Conservation (phyloP, 2,113 vertebrate genomes). For the Pedionomus torquatus region DNA sequence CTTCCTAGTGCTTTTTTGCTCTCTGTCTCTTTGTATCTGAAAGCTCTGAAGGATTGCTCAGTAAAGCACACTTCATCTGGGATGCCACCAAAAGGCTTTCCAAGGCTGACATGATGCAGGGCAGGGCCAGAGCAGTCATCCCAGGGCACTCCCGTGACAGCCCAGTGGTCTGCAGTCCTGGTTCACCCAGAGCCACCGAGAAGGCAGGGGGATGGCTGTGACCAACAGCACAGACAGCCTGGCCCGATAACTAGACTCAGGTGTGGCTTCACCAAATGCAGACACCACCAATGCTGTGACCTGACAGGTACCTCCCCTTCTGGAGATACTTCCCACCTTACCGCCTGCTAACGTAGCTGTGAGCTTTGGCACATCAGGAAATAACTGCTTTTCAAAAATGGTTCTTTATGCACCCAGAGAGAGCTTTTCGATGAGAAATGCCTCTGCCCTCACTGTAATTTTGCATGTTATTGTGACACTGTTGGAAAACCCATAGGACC, state of each 20-base stretch:
- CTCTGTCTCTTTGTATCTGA: neutral
- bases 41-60: neutral
- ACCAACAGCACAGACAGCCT: neutral
- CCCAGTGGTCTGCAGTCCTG: fast-evolving
- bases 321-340: neutral
- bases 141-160: too few relatives aligned
- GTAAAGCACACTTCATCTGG: neutral
- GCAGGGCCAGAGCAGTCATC: neutral
- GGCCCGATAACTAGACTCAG: too few relatives aligned
- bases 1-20: neutral
- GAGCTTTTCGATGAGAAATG: neutral
- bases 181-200: neutral
- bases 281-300: too few relatives aligned
- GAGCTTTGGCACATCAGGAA: fast-evolving
- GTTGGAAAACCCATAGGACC: neutral
- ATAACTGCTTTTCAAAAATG: neutral
- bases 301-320: neutral
- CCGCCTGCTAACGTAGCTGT: too few relatives aligned
- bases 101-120: neutral
- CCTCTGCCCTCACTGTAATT: neutral
- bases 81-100: neutral
- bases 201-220: neutral
- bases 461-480: neutral
- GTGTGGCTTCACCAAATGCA: neutral
- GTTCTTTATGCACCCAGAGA: neutral